These are phyloP conservation scores for Tortrix viridana DNA, from an alignment of 2,888 invertebrate genomes.

Conservation along the genomic window DNA sequence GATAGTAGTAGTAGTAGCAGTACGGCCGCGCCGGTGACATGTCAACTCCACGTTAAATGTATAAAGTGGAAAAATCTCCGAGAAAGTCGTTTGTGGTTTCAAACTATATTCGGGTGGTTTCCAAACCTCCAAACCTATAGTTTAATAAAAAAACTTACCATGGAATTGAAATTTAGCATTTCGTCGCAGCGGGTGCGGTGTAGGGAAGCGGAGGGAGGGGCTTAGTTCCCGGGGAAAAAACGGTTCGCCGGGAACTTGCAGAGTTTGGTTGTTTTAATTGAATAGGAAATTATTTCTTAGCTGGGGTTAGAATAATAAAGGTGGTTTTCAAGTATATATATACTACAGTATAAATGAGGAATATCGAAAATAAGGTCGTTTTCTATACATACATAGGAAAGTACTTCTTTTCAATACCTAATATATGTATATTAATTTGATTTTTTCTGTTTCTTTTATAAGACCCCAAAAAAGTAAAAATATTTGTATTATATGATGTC, in stretches of 20 bases:
- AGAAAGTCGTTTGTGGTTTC: conserved; percentile 80
- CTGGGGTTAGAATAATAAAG: background rate
- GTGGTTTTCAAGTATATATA: too few species aligned
- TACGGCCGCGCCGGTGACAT: conserved; percentile 70
- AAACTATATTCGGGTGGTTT: conserved; percentile 73
- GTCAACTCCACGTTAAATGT: conserved; percentile 79
- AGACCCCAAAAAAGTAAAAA: too few species aligned
- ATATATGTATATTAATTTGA: too few species aligned
- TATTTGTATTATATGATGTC: too few species aligned
- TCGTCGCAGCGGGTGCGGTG: conserved; percentile 56
- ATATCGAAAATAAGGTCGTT: too few species aligned
- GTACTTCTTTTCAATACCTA: too few species aligned
- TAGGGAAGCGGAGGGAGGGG: conserved; percentile 42
- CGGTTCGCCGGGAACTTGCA: conserved; percentile 56
- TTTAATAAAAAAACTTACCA: conserved; percentile 70
- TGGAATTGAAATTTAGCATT: conserved; percentile 75
- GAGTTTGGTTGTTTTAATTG: conserved; percentile 54
- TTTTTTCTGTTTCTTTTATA: too few species aligned
- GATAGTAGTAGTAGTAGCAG: too few species aligned
- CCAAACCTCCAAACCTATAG: conserved; percentile 57
- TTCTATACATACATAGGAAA: too few species aligned
- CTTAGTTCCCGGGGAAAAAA: conserved; percentile 51
- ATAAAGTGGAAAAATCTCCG: conserved; percentile 68
- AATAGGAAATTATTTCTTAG: conserved; percentile 48
- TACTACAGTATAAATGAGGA: too few species aligned